Evolutionary conservation across 2,888 invertebrate species (phyloP).

Genomic region (Rapana venosa): DNA sequence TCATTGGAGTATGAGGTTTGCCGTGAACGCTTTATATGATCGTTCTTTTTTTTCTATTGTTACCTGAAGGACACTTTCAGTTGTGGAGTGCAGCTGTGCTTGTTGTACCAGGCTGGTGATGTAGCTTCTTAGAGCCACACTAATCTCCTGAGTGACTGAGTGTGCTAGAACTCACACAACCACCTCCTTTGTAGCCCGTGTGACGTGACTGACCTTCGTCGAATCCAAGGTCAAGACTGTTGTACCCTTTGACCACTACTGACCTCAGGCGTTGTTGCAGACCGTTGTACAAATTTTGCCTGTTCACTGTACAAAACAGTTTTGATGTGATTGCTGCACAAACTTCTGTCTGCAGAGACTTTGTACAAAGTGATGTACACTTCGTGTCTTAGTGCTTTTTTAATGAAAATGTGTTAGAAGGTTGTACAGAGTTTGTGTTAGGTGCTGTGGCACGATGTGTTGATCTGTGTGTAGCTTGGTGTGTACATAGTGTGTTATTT

Average conservation of each 20-base stretch:
- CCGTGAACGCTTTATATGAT: not conserved
- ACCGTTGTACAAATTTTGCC: not conserved
- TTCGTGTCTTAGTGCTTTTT: not conserved
- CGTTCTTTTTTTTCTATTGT: not conserved
- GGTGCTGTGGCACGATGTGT: not conserved
- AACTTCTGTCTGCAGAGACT: too few relatives aligned
- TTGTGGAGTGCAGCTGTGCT: not conserved
- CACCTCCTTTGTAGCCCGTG: not conserved
- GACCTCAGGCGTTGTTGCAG: constrained; percentile 14
- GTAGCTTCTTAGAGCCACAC: not conserved
- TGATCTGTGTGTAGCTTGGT: not conserved
- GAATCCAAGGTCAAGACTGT: not conserved
- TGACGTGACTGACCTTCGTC: not conserved
- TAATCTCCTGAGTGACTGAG: not conserved
- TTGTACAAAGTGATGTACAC: not conserved
- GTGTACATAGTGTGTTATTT: not conserved
- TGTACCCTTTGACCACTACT: not conserved
- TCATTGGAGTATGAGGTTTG: not conserved
- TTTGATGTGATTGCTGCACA: too few relatives aligned
- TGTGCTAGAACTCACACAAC: not conserved
- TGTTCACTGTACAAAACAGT: too few relatives aligned
- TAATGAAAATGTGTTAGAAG: not conserved
- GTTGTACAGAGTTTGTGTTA: not conserved
- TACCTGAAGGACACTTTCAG: not conserved
- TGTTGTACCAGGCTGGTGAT: too few relatives aligned